Evolutionary conservation across 1,140 invertebrate genomes (phyloP).

Genomic region (Drepana arcuata): DNA sequence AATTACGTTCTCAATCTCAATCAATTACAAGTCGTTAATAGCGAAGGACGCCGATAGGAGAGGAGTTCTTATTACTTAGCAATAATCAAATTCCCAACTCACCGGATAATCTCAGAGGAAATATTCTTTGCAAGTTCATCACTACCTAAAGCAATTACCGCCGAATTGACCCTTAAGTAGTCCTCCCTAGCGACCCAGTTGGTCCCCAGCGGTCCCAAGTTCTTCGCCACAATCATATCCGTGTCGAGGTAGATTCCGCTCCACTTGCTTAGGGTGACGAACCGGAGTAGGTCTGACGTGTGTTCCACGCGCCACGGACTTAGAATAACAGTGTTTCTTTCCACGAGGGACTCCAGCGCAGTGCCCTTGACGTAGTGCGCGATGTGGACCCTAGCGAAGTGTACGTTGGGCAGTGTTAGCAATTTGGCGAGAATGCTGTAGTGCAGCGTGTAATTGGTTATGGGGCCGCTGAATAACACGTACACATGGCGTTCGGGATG

Average conservation of each 20-base stretch:
- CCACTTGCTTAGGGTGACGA: constrained; percentile 82
- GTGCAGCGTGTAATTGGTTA: constrained; percentile 10
- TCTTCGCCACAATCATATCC: constrained; percentile 80
- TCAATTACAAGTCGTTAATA: too few species aligned
- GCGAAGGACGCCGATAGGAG: too few species aligned
- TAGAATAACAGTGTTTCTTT: constrained; percentile 66
- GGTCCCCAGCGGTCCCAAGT: constrained; percentile 70
- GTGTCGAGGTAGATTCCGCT: constrained; percentile 85
- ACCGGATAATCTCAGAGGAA: constrained; percentile 73
- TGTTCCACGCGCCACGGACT: constrained; percentile 74
- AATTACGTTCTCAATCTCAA: too few species aligned
- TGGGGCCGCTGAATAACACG: constrained; percentile 63
- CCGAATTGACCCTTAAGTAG: constrained; percentile 70
- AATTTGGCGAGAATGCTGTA: constrained; percentile 29
- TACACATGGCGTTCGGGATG: constrained; percentile 71
- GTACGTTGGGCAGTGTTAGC: constrained; percentile 72
- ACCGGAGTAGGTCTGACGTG: constrained; percentile 81
- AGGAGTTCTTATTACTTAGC: too few species aligned
- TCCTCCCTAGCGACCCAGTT: constrained; percentile 81
- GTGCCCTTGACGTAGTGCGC: constrained; percentile 40
- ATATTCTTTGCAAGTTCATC: constrained; percentile 73
- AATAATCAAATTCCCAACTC: constrained; percentile 4
- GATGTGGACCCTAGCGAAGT: constrained; percentile 72
- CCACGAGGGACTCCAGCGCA: constrained; percentile 20
- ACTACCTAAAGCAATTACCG: constrained; percentile 76